A percentile compares a stretch with the other conserved stretches of the same genome.
Evolutionary conservation across 2,888 invertebrate species (phyloP).

Genomic region (Magallana nippona): DNA sequence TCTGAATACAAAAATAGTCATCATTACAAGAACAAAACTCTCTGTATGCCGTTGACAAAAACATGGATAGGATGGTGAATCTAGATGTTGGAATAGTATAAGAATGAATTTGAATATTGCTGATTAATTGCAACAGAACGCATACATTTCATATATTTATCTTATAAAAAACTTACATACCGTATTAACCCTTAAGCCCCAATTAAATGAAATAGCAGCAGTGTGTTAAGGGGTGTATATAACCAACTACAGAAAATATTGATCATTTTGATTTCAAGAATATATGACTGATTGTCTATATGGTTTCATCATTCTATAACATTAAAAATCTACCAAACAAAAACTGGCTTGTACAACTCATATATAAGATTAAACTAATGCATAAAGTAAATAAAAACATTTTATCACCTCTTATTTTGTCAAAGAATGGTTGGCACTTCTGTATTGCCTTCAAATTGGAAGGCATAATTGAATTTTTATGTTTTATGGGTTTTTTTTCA

Average conservation of each 20-base stretch:
- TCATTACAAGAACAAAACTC: neutral
- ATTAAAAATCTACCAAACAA: slow-evolving; percentile 18
- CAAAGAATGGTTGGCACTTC: slow-evolving; percentile 19
- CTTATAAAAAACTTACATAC: too few relatives aligned
- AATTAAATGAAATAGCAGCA: neutral
- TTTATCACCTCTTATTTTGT: neutral
- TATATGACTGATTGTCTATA: slow-evolving; percentile 19
- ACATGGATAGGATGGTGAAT: neutral
- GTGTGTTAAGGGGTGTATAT: neutral
- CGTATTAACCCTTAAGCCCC: slow-evolving; percentile 5
- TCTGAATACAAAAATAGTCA: slow-evolving; percentile 26
- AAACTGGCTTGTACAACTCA: slow-evolving; percentile 19
- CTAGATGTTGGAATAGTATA: neutral
- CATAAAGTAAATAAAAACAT: neutral
- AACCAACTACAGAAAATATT: neutral
- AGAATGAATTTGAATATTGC: slow-evolving; percentile 15
- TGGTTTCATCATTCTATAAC: neutral
- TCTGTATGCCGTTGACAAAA: neutral
- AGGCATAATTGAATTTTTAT: neutral
- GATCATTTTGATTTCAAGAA: slow-evolving; percentile 10
- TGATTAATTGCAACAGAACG: slow-evolving; percentile 1
- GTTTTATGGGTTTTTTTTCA: neutral
- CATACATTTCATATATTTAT: neutral
- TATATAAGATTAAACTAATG: slow-evolving; percentile 10
- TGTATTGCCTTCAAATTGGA: neutral